phyloP scores from a whole-genome alignment of 2,797 vertebrate genomes.

The Schizopygopsis pylzovi region DNA sequence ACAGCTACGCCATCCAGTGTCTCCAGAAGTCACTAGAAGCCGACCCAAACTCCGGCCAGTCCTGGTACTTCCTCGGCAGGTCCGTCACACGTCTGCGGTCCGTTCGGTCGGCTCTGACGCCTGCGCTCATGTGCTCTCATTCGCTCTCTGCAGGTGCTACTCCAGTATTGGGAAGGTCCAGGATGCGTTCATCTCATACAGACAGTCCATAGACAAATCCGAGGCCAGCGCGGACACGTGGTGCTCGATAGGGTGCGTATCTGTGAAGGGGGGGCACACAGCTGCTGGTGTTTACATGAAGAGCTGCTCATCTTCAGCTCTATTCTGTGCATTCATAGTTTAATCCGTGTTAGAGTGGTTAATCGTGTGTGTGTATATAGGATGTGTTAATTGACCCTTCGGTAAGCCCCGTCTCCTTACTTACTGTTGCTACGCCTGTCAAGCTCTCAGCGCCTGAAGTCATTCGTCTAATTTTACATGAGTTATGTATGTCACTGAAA shows the following conservation, averaged over 20 bases:
- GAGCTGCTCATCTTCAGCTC: not conserved
- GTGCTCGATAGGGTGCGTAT: slow-evolving; percentile 95
- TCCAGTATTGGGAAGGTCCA: slow-evolving; percentile 99
- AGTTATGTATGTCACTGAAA: too few relatives aligned
- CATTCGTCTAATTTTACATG: too few relatives aligned
- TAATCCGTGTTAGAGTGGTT: not conserved
- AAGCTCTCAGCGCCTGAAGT: too few relatives aligned
- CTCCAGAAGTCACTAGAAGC: slow-evolving; percentile 98
- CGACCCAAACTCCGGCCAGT: slow-evolving; percentile 97
- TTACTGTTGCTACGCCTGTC: too few relatives aligned
- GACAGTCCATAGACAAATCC: slow-evolving; percentile 99
- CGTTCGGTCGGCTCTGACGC: not conserved
- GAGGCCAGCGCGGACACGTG: slow-evolving; percentile 99
- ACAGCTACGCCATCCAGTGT: slow-evolving; percentile 98
- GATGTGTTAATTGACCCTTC: not conserved
- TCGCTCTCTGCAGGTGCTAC: slow-evolving; percentile 84
- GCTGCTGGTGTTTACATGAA: not conserved
- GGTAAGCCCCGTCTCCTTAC: too few relatives aligned
- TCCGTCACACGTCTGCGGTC: slow-evolving; percentile 62
- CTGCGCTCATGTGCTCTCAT: not conserved
- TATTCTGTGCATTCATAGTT: not conserved
- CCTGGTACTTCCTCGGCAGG: slow-evolving; percentile 99
- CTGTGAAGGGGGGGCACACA: too few relatives aligned
- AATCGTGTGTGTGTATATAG: not conserved
- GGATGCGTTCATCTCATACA: slow-evolving; percentile 99